A percentile compares a stretch with the other conserved stretches of the same genome.
Conservation (phyloP, 2,888 invertebrate species). For the Zygogramma bicolorata region DNA sequence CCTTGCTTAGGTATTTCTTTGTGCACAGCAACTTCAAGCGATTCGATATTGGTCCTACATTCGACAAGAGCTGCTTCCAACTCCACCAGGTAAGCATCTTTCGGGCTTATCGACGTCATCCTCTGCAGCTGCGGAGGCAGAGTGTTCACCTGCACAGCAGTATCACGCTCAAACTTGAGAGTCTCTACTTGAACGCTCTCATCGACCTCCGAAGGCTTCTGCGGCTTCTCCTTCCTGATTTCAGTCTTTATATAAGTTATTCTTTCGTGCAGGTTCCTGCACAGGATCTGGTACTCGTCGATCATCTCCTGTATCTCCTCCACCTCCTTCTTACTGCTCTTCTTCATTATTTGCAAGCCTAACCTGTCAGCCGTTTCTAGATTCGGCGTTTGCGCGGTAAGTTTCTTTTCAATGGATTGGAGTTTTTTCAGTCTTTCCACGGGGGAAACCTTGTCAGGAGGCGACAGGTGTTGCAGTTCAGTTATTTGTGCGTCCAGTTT, state of each 20-base stretch:
- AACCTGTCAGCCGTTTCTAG: constrained; percentile 73
- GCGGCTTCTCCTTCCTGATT: constrained; percentile 61
- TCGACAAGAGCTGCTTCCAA: constrained; percentile 80
- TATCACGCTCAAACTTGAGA: constrained; percentile 80
- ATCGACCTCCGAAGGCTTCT: constrained; percentile 67
- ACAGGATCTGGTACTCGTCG: constrained; percentile 75
- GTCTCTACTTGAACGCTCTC: constrained; percentile 80
- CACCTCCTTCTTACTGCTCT: constrained; percentile 71
- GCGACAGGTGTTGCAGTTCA: constrained; percentile 74
- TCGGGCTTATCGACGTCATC: constrained; percentile 81
- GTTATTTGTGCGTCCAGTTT: constrained; percentile 81
- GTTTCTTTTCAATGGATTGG: constrained; percentile 71
- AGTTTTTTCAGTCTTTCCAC: constrained; percentile 66
- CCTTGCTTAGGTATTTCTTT: constrained; percentile 71
- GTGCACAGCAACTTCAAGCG: constrained; percentile 75
- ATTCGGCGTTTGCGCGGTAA: constrained; percentile 68
- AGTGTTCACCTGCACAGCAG: constrained; percentile 86
- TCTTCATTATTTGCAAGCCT: constrained; percentile 72
- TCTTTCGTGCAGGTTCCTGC: constrained; percentile 72
- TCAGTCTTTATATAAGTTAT: constrained; percentile 67
- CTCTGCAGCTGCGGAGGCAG: constrained; percentile 71
- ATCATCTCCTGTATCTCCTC: constrained; percentile 72
- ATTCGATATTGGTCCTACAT: constrained; percentile 75
- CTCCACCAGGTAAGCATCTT: constrained; percentile 86
- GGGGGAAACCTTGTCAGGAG: constrained; percentile 65